Percentiles rank a stretch among this genome's conserved stretches.
Evolutionary conservation across 2,113 vertebrate species (phyloP).

Genomic region (Albula glossodonta): DNA sequence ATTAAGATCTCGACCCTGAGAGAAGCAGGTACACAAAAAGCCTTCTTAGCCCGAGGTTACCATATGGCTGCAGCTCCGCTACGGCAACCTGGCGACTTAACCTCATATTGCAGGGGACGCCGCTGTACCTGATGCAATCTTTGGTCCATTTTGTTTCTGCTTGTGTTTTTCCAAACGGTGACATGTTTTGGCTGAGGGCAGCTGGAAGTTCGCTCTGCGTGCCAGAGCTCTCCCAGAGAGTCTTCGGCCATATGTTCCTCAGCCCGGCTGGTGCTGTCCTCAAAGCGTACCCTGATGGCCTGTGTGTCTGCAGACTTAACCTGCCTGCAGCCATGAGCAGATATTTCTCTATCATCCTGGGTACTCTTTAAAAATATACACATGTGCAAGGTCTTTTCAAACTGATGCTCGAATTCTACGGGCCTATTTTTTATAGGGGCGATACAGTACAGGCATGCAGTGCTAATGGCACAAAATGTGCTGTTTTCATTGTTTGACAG

Average conservation of each 20-base stretch:
- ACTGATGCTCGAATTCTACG: no score
- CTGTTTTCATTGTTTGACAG: no score
- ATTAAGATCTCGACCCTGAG: constrained; percentile 19
- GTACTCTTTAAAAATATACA: no score
- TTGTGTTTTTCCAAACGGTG: neutral
- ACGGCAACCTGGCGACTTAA: neutral
- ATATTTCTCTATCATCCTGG: neutral
- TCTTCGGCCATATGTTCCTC: neutral
- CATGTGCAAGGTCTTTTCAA: no score
- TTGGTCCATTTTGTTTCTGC: neutral
- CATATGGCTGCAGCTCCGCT: neutral
- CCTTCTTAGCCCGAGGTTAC: constrained; percentile 20
- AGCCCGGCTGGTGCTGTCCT: neutral
- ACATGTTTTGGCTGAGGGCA: neutral
- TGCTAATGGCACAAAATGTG: no score
- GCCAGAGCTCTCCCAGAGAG: neutral
- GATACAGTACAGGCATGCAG: no score
- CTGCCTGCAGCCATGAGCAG: neutral
- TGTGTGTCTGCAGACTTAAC: neutral
- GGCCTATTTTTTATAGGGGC: no score
- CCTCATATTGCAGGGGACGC: neutral
- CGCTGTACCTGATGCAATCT: neutral
- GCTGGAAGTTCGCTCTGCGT: neutral
- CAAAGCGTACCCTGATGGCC: neutral
- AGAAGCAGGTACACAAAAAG: constrained; percentile 9